phyloP scores from a whole-genome alignment of 2,888 invertebrate species.

The Drosophila testacea region DNA sequence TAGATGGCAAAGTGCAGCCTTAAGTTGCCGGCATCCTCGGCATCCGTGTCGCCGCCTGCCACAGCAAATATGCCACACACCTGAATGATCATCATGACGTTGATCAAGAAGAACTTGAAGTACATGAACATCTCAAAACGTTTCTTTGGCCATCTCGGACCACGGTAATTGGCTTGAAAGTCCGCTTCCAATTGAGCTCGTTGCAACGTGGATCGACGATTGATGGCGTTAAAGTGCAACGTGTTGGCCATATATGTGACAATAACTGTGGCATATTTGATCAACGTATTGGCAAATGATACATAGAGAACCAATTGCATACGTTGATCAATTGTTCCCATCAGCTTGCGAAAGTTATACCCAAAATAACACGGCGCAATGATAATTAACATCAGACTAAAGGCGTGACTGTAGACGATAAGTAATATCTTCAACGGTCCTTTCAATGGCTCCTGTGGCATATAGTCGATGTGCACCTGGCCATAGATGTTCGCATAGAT shows the following conservation, averaged over 20 bases:
- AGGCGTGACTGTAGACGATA: constrained; percentile 65
- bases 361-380: constrained; percentile 70
- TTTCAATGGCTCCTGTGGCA: constrained; percentile 60
- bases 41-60: constrained; percentile 21
- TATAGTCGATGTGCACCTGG: constrained; percentile 74
- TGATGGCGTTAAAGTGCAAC: constrained; percentile 65
- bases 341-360: constrained; percentile 57
- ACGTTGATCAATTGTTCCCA: constrained; percentile 56
- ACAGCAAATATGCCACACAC: constrained; percentile 63
- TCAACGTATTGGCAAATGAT: constrained; percentile 70
- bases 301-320: constrained; percentile 71
- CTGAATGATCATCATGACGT: constrained; percentile 76
- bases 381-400: constrained; percentile 66
- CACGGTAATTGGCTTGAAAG: constrained; percentile 44
- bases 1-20: constrained; percentile 71
- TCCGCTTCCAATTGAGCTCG: constrained; percentile 65
- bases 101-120: constrained; percentile 72
- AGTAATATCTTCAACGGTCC: constrained; percentile 48
- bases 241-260: constrained; percentile 74
- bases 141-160: constrained; percentile 43
- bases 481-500: constrained; percentile 76
- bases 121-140: constrained; percentile 71
- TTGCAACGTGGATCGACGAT: constrained; percentile 55
- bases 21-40: constrained; percentile 31
- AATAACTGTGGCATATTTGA: constrained; percentile 74